Conservation (phyloP, 2,888 invertebrate species). For the Tanytarsus gracilentus region DNA sequence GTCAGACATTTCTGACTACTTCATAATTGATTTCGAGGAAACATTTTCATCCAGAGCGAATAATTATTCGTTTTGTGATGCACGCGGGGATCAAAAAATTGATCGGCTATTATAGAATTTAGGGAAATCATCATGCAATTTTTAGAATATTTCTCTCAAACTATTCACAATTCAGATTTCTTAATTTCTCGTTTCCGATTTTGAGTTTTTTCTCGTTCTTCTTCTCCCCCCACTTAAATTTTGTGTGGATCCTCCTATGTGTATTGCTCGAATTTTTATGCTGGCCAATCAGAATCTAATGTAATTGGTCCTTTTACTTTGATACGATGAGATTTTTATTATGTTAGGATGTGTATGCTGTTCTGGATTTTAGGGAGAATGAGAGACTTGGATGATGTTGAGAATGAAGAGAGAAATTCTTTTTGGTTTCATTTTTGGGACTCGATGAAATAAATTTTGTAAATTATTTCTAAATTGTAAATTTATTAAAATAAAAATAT, state of each 20-base stretch:
- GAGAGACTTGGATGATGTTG: too few relatives aligned
- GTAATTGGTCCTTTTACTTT: constrained; percentile 26
- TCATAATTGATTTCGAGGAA: constrained; percentile 25
- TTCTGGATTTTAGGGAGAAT: too few relatives aligned
- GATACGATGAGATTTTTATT: constrained; percentile 21
- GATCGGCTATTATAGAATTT: constrained; percentile 24
- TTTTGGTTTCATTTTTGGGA: too few relatives aligned
- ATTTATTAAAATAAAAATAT: too few relatives aligned
- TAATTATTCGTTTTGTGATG: not conserved
- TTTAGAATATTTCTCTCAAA: not conserved
- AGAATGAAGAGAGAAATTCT: too few relatives aligned
- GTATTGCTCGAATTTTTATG: not conserved
- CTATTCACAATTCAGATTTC: not conserved
- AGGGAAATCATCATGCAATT: constrained; percentile 26
- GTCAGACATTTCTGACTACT: constrained; percentile 20
- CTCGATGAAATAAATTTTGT: too few relatives aligned
- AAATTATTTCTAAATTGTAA: too few relatives aligned
- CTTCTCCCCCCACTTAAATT: too few relatives aligned
- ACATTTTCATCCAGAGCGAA: not conserved
- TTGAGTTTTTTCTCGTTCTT: too few relatives aligned
- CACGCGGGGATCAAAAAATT: constrained; percentile 18
- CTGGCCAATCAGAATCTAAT: constrained; percentile 23
- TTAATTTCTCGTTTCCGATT: constrained; percentile 4
- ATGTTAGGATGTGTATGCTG: too few relatives aligned
- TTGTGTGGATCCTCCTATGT: not conserved